These are phyloP conservation scores for Sinella curviseta DNA, from an alignment of 1,140 invertebrate species.

Conservation along the genomic window DNA sequence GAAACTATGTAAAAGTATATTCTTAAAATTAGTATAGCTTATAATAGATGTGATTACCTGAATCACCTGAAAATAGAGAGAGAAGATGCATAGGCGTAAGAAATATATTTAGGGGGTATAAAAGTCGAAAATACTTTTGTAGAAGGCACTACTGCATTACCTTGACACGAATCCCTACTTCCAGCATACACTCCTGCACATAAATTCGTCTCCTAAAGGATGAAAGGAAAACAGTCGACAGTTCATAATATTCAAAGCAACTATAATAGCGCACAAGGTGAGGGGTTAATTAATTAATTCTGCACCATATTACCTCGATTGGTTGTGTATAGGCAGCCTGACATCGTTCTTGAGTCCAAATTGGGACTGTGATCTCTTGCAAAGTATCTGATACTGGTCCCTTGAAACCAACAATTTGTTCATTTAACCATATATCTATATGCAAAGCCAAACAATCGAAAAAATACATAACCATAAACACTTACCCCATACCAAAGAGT, in stretches of 20 bases:
- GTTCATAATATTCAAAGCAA: background rate
- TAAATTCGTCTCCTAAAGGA: constrained; percentile 64
- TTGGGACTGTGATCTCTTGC: constrained; percentile 74
- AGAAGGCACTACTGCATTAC: constrained; percentile 51
- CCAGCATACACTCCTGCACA: constrained; percentile 73
- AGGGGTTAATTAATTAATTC: no score
- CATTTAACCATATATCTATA: constrained; percentile 62
- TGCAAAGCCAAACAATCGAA: background rate
- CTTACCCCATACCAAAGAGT: constrained; percentile 33
- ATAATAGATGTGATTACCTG: no score
- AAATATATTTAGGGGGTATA: no score
- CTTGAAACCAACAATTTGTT: no score
- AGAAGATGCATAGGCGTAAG: no score
- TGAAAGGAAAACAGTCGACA: background rate
- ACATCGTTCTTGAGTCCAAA: constrained; percentile 75
- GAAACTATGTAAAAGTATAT: no score
- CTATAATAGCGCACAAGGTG: no score
- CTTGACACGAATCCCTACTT: constrained; percentile 77
- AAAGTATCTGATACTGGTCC: constrained; percentile 69
- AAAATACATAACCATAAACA: constrained; percentile 9
- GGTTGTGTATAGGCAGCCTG: constrained; percentile 63
- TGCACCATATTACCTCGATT: constrained; percentile 53
- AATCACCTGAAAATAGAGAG: constrained; percentile 35
- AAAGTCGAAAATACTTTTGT: background rate
- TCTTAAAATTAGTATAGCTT: no score